These are phyloP conservation scores for Anguilla japonica DNA, from an alignment of 2,113 vertebrate species.

Conservation along the genomic window DNA sequence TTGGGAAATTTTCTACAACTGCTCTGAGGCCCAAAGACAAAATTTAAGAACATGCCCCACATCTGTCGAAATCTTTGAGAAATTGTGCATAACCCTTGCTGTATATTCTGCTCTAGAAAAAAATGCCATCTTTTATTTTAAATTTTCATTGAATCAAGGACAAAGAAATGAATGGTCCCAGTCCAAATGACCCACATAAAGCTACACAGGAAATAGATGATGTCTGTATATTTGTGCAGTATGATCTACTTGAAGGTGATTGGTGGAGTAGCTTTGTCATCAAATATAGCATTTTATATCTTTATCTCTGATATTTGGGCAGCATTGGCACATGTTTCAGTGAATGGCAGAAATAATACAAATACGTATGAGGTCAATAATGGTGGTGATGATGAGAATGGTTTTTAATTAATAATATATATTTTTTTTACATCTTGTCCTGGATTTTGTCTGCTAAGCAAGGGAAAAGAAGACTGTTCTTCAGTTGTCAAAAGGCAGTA, in stretches of 20 bases:
- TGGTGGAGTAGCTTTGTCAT: conserved; percentile 60
- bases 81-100: conserved; percentile 70
- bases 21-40: conserved; percentile 64
- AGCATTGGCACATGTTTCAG: background rate
- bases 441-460: conserved; percentile 99
- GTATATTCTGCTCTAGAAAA: conserved; percentile 69
- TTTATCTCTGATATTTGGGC: conserved; percentile 30
- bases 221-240: background rate
- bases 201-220: conserved; percentile 44
- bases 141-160: conserved; percentile 44
- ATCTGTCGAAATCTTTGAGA: conserved; percentile 76
- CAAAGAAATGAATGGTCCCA: conserved; percentile 39
- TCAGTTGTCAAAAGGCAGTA: conserved; percentile 99
- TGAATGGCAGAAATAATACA: conserved; percentile 17
- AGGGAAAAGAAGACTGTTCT: conserved; percentile 98
- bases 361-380: background rate
- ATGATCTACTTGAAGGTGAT: conserved; percentile 61
- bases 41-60: conserved; percentile 73
- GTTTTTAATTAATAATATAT: conserved; percentile 60
- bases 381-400: conserved; percentile 36
- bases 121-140: conserved; percentile 62
- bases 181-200: conserved; percentile 41
- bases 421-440: conserved; percentile 99
- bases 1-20: background rate
- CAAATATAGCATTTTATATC: conserved; percentile 50